Evolutionary conservation across 2,888 invertebrate genomes (phyloP), one percentile per base, ranked within the genome.

Genomic region (Luperina testacea): DNA sequence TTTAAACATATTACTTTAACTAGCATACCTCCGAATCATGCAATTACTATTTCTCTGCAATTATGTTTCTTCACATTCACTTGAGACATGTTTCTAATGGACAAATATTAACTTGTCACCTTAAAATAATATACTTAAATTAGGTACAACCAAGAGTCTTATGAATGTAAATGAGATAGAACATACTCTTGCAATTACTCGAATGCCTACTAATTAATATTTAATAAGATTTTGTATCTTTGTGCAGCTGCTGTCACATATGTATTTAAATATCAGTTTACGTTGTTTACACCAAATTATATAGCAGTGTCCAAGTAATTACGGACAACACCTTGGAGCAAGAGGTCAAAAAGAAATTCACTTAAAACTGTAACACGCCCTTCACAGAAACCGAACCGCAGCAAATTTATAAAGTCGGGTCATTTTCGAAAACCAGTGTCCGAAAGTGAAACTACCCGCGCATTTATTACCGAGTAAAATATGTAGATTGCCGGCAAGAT

Each of bases 271-370:
- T 95, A 95, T 94, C 95, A 95, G 92, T 87, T 94, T 93, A 92
- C 92, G 93, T 94, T 95, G 94, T 95, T 95, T 94, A 93, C 93
- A 93, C 92, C 90, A 95, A 96, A 95, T 96, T 95, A 94, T 94
- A 94, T 95, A 92, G 93, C 94, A 94, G 89, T 91, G 89, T 90
- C 91, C 90, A 88, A 93, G 93, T 94, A 96, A 96, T 96, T 96
- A 95, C 93, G 91, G 82, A 93, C 93, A 94, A 93, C 95, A 94
- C 96, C 95, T 96, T 96, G 96, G 93, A 94, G 92, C 95, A 92
- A 96, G 96, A 96, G 96, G 96, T 96, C 96, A 96, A 94, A 96
- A 96, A 96, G 96, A 96, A 97, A 96, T 96, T 96, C 96, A 96
- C 95, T 96, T 95, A 95, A 96, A 96, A 95, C 95, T 96, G 96